phyloP scores from a whole-genome alignment of 2,888 invertebrate species.

The Ophion ellenae region DNA sequence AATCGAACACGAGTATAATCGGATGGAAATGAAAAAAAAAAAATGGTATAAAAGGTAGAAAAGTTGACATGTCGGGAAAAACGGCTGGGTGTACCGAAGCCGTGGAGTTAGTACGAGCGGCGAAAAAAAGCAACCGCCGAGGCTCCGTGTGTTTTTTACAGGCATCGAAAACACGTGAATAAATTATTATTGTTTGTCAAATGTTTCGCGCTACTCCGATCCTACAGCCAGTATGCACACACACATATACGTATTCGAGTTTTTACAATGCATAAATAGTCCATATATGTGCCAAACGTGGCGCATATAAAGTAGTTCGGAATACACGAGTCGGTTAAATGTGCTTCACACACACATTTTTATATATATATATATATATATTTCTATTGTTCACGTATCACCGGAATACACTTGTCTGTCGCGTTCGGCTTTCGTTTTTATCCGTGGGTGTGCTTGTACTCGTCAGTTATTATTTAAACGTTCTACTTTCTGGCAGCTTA shows the following conservation, averaged over 20 bases:
- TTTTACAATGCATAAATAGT: conserved; percentile 16
- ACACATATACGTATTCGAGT: not conserved
- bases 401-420: conserved; percentile 60
- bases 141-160: conserved; percentile 54
- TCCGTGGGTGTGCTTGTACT: conserved; percentile 49
- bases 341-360: not conserved
- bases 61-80: conserved; percentile 30
- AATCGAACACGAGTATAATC: conserved; percentile 47
- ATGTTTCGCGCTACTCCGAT: conserved; percentile 75
- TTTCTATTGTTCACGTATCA: conserved; percentile 43
- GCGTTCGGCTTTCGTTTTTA: conserved; percentile 55
- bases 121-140: conserved; percentile 12
- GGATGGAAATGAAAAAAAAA: conserved; percentile 1
- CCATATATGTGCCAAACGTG: not conserved
- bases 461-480: conserved; percentile 79
- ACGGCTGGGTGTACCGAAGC: conserved; percentile 14
- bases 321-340: conserved; percentile 21
- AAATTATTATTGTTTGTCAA: conserved; percentile 83
- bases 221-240: conserved; percentile 4
- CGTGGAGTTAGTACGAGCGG: conserved; percentile 19
- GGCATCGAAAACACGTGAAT: conserved; percentile 82
- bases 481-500: conserved; percentile 80
- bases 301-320: conserved; percentile 16
- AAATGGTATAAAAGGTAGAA: not conserved
- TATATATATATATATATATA: conserved; percentile 7